A percentile compares a stretch with the other conserved stretches of the same genome.
Conservation (phyloP, 2,888 invertebrate genomes). For the Stenchaetothrips biformis region DNA sequence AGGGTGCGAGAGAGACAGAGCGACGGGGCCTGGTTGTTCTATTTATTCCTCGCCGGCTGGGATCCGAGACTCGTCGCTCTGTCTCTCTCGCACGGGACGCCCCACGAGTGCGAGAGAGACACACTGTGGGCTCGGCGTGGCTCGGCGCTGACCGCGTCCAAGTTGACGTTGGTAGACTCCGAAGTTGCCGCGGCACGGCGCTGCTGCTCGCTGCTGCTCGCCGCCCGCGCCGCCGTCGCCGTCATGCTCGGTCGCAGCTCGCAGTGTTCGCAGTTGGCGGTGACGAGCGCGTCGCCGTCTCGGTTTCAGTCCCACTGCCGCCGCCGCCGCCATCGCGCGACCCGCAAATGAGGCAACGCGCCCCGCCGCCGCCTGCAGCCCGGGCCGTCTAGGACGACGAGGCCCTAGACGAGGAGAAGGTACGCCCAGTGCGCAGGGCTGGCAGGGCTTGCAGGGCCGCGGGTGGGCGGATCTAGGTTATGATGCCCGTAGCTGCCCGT, state of each 20-base stretch:
- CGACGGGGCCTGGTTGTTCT: neutral
- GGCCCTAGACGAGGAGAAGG: too few relatives aligned
- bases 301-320: too few relatives aligned
- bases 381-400: too few relatives aligned
- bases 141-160: neutral
- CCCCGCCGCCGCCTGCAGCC: too few relatives aligned
- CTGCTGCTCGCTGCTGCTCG: neutral
- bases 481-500: too few relatives aligned
- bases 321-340: too few relatives aligned
- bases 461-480: too few relatives aligned
- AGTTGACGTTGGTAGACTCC: neutral
- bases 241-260: neutral
- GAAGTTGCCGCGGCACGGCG: neutral
- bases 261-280: neutral
- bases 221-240: neutral
- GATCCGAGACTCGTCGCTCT: too few relatives aligned
- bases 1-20: too few relatives aligned
- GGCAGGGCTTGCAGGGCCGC: too few relatives aligned
- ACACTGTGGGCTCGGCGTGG: neutral
- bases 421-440: too few relatives aligned
- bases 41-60: constrained; percentile 13
- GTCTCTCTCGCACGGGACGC: neutral
- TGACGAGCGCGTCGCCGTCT: neutral
- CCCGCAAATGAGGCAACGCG: too few relatives aligned
- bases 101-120: neutral